These are phyloP conservation scores for Netelia fuscicornis DNA, from an alignment of 2,888 invertebrate genomes.

Conservation along the genomic window DNA sequence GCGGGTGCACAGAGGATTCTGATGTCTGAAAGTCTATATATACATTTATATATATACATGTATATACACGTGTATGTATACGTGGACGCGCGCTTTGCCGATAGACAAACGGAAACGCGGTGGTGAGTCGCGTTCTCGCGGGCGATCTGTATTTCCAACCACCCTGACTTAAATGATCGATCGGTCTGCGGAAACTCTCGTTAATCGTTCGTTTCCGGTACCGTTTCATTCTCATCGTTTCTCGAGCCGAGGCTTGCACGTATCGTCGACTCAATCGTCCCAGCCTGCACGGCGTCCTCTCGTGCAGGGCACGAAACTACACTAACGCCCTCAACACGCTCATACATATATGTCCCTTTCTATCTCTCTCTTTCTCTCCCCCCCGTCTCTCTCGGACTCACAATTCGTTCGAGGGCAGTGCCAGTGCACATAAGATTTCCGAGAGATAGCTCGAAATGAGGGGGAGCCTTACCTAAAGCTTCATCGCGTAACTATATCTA, in stretches of 20 bases:
- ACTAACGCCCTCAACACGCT: slow-evolving; percentile 15
- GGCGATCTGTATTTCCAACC: slow-evolving; percentile 28
- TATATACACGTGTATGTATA: no score
- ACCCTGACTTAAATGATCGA: slow-evolving; percentile 75
- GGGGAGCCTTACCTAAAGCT: slow-evolving; percentile 8
- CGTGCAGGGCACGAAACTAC: neutral
- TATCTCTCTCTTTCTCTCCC: neutral
- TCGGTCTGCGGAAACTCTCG: slow-evolving; percentile 77
- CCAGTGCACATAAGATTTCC: slow-evolving; percentile 11
- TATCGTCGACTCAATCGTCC: slow-evolving; percentile 25
- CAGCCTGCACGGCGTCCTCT: slow-evolving; percentile 21
- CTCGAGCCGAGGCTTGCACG: slow-evolving; percentile 12
- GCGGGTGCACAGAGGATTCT: neutral
- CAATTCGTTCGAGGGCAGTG: neutral
- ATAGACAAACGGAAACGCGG: slow-evolving; percentile 54
- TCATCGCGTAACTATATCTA: slow-evolving; percentile 5
- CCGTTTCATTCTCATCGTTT: slow-evolving; percentile 48
- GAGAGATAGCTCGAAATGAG: slow-evolving; percentile 19
- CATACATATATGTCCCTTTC: slow-evolving; percentile 50
- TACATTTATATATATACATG: neutral
- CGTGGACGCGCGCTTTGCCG: neutral
- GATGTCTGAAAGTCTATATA: slow-evolving; percentile 3
- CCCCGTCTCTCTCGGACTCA: neutral
- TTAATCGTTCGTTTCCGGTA: slow-evolving; percentile 78
- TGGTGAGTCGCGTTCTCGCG: slow-evolving; percentile 20